Percentiles rank a stretch among this genome's conserved stretches.
Conservation (phyloP, 2,797 vertebrate species). For the Borostomias antarcticus region DNA sequence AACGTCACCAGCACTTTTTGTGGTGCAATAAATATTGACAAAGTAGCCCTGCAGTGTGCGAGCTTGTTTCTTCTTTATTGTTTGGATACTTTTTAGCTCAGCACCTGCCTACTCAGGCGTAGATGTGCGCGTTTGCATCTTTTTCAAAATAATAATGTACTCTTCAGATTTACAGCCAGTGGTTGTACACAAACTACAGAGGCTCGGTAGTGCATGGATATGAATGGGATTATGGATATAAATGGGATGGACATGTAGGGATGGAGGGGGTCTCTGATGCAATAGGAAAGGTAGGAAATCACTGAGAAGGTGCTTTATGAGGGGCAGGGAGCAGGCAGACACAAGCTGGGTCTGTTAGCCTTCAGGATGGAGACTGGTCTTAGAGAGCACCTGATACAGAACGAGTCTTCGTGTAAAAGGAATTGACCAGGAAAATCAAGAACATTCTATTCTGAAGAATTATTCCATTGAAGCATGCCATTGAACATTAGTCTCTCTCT, state of each 20-base stretch:
- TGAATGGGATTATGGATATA: constrained; percentile 26
- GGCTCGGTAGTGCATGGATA: constrained; percentile 49
- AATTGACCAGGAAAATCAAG: background rate
- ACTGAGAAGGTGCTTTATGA: constrained; percentile 39
- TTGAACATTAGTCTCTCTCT: background rate
- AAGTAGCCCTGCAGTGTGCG: too few relatives aligned
- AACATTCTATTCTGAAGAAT: background rate
- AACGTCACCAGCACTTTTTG: too few relatives aligned
- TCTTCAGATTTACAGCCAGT: constrained; percentile 78
- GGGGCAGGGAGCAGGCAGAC: background rate
- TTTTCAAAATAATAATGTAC: too few relatives aligned
- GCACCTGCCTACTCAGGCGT: too few relatives aligned
- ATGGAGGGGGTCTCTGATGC: constrained; percentile 36
- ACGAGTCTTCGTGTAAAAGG: too few relatives aligned
- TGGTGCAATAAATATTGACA: too few relatives aligned
- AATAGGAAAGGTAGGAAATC: constrained; percentile 39
- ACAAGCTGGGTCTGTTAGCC: too few relatives aligned
- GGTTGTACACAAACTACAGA: constrained; percentile 74
- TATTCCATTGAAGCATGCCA: background rate
- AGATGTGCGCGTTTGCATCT: too few relatives aligned
- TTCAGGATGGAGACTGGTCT: too few relatives aligned
- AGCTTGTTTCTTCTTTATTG: too few relatives aligned
- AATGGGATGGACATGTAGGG: constrained; percentile 35
- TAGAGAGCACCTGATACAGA: too few relatives aligned
- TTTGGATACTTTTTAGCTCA: too few relatives aligned